Percentiles rank a stretch among this genome's conserved stretches.
These are phyloP conservation scores for Lophotis ruficrista DNA, from an alignment of 2,113 vertebrate species.

Conservation along the genomic window DNA sequence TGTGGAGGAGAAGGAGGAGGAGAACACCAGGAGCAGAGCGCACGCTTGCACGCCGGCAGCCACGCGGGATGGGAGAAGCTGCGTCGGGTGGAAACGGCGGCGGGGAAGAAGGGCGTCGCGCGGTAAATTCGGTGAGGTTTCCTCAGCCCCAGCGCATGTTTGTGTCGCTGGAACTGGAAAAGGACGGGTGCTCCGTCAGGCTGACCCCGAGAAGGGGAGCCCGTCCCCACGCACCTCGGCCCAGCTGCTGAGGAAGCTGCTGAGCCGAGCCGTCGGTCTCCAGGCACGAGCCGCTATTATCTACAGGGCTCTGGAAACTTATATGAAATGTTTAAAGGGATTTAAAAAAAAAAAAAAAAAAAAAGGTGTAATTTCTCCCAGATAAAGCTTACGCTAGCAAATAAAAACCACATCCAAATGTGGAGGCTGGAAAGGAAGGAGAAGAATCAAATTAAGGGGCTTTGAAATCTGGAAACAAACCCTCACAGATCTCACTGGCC, in stretches of 20 bases:
- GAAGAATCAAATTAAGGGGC: background rate
- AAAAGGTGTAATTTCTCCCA: background rate
- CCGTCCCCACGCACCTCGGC: background rate
- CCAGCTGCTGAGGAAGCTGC: background rate
- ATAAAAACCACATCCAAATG: background rate
- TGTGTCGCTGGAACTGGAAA: background rate
- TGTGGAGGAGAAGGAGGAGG: slow-evolving; percentile 30
- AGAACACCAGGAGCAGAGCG: background rate
- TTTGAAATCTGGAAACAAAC: slow-evolving; percentile 22
- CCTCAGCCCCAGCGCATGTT: background rate
- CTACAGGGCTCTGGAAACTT: background rate
- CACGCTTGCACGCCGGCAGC: rapidly evolving
- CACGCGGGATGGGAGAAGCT: background rate
- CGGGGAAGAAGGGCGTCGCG: background rate
- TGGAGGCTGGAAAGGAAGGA: background rate
- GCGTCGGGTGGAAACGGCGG: background rate
- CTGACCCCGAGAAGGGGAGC: background rate
- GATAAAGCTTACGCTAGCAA: background rate
- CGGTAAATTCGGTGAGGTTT: background rate
- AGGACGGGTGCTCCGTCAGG: background rate
- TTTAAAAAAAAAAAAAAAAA: background rate
- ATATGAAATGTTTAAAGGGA: background rate
- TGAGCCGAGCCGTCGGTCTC: background rate
- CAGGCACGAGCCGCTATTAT: background rate
- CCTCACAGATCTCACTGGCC: background rate